Evolutionary conservation across 2,888 invertebrate genomes (phyloP), one percentile per base, ranked within the genome.

Genomic region (Aphodius sticticus): DNA sequence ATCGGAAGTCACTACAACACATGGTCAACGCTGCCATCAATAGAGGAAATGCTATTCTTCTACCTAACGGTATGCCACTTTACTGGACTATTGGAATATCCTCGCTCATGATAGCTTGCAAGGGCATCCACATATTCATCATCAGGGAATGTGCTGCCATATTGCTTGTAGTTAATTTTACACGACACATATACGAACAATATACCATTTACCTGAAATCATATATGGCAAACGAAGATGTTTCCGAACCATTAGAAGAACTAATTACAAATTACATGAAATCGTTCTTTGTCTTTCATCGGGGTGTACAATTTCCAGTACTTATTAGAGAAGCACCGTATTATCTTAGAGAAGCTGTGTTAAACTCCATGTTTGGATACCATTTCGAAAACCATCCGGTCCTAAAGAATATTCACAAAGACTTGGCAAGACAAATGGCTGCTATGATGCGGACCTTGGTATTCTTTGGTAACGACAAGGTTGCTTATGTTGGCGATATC

Each of bases 331-430:
- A 82, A 35, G 84, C 85, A 1, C 86, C 86, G 1, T 85, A 83
- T 71, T 85, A 85, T 77, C 78, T 86, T 16, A 81, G 80, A 26
- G 84, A 86, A 80, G 85, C 81, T 15, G 78, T 85, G 6, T 74
- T 86, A 71, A 83, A 85, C 74, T 83, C 84, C 0, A 82, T 85
- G 83, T 86, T 84, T 75, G 85, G 85, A 0, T 82, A 78, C 69
- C 84, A 85, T 76, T 78, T 86, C 15, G 69, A 83, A 16, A 82
- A 80, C 6, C 85, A 85, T 75, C 78, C 81, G 0, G 70, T 85
- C 4, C 81, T 86, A 36, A 78, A 80, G 16, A 37, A 78, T 15
- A 84, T 84, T 74, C 85, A 86, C 78, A 76, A 80, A 6, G 86
- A 86, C 77, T 80, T 86, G 35, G 76, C 85, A 6, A 80, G 86